A percentile compares a stretch with the other conserved stretches of the same genome.
These are phyloP conservation scores for Oxyruncus cristatus DNA, from an alignment of 2,113 vertebrate species.

Conservation along the genomic window DNA sequence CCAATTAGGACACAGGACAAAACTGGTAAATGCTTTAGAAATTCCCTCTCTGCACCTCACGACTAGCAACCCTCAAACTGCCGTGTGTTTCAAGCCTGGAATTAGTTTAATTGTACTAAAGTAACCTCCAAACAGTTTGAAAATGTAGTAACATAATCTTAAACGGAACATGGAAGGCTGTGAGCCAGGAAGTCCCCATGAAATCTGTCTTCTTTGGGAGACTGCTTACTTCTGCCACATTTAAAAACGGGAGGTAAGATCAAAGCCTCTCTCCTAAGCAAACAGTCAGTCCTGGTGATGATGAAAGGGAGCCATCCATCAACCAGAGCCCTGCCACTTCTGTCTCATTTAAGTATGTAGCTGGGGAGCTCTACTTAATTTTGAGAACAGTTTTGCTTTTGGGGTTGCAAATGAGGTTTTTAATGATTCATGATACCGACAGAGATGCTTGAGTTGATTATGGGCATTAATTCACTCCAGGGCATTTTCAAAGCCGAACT, in stretches of 20 bases:
- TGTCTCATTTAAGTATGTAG: conserved; percentile 5
- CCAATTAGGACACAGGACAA: neutral
- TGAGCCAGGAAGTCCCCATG: neutral
- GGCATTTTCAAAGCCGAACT: neutral
- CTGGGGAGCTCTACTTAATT: conserved; percentile 40
- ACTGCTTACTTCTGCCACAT: neutral
- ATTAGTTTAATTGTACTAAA: neutral
- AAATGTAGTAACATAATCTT: neutral
- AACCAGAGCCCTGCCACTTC: conserved; percentile 25
- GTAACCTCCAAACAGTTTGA: neutral
- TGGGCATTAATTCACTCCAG: neutral
- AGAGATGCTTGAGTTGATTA: neutral
- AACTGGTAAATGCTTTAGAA: neutral
- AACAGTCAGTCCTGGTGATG: neutral
- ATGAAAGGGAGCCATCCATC: conserved; percentile 32
- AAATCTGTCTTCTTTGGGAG: neutral
- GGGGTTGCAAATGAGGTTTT: conserved; percentile 35
- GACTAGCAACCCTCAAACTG: neutral
- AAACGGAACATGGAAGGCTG: neutral
- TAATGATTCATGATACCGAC: conserved; percentile 23
- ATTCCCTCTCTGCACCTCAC: neutral
- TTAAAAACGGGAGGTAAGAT: neutral
- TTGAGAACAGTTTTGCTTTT: conserved; percentile 32
- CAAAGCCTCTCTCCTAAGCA: conserved; percentile 27
- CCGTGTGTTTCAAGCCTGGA: neutral